These are phyloP conservation scores for Scaeva pyrastri DNA, from an alignment of 2,888 invertebrate genomes.

Conservation along the genomic window DNA sequence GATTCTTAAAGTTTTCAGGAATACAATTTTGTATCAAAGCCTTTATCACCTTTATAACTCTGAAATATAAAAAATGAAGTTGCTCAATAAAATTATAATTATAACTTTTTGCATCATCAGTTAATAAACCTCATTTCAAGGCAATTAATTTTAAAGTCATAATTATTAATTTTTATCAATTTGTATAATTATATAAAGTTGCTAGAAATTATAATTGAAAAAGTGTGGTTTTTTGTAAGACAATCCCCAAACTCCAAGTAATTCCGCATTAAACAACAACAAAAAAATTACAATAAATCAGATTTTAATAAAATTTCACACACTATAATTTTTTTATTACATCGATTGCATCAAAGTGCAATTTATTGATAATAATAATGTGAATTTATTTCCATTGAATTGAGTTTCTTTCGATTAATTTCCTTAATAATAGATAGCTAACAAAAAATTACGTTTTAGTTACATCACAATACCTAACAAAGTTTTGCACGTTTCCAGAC, in stretches of 20 bases:
- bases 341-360: not conserved
- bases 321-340: not conserved
- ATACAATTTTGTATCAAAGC: no score
- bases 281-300: not conserved
- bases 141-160: no score
- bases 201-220: no score
- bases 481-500: not conserved
- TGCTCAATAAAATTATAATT: no score
- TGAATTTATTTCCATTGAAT: not conserved
- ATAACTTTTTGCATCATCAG: no score
- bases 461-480: not conserved
- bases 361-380: not conserved
- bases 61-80: no score
- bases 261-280: not conserved
- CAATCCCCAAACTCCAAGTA: not conserved
- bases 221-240: not conserved
- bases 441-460: not conserved
- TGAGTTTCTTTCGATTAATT: conserved; percentile 14
- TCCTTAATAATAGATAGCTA: not conserved
- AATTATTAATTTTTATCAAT: no score
- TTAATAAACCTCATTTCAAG: no score
- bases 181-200: no score
- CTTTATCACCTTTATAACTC: no score
- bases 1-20: no score
- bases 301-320: not conserved